A percentile compares a stretch with the other conserved stretches of the same genome.
Conservation (phyloP, 2,113 vertebrate genomes). For the Microcebus lehilahytsara region DNA sequence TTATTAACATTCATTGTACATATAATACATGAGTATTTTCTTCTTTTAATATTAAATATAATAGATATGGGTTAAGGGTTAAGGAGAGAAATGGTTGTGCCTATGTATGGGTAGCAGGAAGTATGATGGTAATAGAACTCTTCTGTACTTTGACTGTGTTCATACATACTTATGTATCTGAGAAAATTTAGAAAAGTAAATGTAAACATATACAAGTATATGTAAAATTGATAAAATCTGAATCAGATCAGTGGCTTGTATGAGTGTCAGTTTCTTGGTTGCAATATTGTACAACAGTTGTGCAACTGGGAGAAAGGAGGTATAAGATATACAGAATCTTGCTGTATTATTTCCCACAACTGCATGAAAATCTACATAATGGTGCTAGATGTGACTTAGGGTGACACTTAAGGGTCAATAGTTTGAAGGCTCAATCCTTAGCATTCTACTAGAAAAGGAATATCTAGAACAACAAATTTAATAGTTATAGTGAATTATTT, state of each 20-base stretch:
- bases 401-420: background rate
- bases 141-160: background rate
- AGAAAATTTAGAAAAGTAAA: background rate
- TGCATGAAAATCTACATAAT: background rate
- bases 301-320: background rate
- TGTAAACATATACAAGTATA: background rate
- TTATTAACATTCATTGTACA: constrained; percentile 15
- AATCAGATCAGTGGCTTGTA: background rate
- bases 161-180: background rate
- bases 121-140: background rate
- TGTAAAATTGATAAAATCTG: background rate
- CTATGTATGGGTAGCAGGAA: background rate
- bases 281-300: background rate
- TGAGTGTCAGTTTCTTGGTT: background rate
- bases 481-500: background rate
- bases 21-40: background rate
- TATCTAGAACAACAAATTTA: background rate
- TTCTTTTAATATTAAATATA: background rate
- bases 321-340: background rate
- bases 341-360: background rate
- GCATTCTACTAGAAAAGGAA: background rate
- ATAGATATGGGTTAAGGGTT: background rate
- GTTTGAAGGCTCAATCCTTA: background rate
- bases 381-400: too few relatives aligned
- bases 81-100: background rate